phyloP scores from a whole-genome alignment of 2,797 vertebrate species.

The Urocyon cinereoargenteus region DNA sequence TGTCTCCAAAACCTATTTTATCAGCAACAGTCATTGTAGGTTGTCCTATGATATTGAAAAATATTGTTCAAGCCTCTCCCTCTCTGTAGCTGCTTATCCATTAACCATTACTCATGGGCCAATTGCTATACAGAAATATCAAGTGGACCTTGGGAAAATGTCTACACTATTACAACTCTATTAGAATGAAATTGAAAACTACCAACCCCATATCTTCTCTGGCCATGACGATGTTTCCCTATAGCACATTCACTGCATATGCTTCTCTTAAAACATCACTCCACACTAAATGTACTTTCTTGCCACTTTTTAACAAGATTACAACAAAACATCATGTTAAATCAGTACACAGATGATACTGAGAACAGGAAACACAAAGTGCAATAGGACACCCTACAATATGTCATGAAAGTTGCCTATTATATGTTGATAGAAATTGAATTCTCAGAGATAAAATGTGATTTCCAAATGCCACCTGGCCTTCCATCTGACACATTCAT shows the following conservation, averaged over 20 bases:
- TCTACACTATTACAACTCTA: background rate
- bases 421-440: slow-evolving; percentile 64
- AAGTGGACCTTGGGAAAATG: slow-evolving; percentile 43
- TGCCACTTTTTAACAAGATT: slow-evolving; percentile 15
- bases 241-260: background rate
- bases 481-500: slow-evolving; percentile 62
- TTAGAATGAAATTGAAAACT: slow-evolving; percentile 66
- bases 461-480: slow-evolving; percentile 57
- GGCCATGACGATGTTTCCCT: background rate
- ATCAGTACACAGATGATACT: background rate
- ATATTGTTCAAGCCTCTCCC: background rate
- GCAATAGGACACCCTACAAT: slow-evolving; percentile 4
- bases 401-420: slow-evolving; percentile 55
- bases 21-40: background rate
- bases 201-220: background rate
- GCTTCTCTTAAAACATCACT: background rate
- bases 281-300: background rate
- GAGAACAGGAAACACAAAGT: background rate
- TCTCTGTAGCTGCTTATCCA: background rate
- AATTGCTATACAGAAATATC: background rate
- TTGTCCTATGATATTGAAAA: slow-evolving; percentile 26
- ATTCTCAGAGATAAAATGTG: slow-evolving; percentile 66
- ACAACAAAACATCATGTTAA: slow-evolving; percentile 25
- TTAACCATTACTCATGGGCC: background rate
- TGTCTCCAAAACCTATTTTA: background rate